A percentile compares a stretch with the other conserved stretches of the same genome.
Conservation (phyloP, 2,113 vertebrate genomes). For the Sebastes fasciatus region DNA sequence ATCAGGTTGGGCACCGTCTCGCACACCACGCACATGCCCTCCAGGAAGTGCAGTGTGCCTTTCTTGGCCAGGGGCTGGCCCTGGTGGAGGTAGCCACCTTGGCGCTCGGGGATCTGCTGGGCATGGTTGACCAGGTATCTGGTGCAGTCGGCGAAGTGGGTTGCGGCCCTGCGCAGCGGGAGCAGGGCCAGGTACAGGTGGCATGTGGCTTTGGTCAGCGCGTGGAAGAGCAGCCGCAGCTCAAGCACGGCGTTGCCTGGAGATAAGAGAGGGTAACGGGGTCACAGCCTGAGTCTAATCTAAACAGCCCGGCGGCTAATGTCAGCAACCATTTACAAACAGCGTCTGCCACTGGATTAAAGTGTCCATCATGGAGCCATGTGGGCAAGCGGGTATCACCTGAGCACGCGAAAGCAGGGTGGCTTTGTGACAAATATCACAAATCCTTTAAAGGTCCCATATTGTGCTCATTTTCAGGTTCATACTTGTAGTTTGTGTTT, state of each 20-base stretch:
- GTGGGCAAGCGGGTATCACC: constrained; percentile 13
- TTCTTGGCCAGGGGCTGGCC: constrained; percentile 50
- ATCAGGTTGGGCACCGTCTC: constrained; percentile 74
- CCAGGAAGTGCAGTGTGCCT: constrained; percentile 69
- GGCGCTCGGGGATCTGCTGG: constrained; percentile 47
- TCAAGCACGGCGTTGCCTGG: constrained; percentile 80
- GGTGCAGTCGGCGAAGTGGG: constrained; percentile 65
- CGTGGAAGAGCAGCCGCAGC: constrained; percentile 80
- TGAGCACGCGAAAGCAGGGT: constrained; percentile 14
- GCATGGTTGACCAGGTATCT: constrained; percentile 56
- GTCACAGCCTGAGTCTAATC: constrained; percentile 67
- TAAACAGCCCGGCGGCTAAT: constrained; percentile 69
- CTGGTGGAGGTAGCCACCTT: constrained; percentile 6
- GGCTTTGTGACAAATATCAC: neutral
- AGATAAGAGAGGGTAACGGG: constrained; percentile 67
- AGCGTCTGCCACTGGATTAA: constrained; percentile 72
- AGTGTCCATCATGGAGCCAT: constrained; percentile 17
- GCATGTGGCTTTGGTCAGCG: constrained; percentile 76
- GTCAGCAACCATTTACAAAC: constrained; percentile 71
- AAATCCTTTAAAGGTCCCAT: neutral
- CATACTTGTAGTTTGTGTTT: too few relatives aligned
- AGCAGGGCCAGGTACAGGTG: constrained; percentile 82
- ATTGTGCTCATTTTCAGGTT: too few relatives aligned
- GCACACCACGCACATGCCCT: constrained; percentile 73
- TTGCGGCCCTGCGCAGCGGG: constrained; percentile 69